Conservation (phyloP, 2,797 vertebrate genomes). For the Coracias cyanogaster region DNA sequence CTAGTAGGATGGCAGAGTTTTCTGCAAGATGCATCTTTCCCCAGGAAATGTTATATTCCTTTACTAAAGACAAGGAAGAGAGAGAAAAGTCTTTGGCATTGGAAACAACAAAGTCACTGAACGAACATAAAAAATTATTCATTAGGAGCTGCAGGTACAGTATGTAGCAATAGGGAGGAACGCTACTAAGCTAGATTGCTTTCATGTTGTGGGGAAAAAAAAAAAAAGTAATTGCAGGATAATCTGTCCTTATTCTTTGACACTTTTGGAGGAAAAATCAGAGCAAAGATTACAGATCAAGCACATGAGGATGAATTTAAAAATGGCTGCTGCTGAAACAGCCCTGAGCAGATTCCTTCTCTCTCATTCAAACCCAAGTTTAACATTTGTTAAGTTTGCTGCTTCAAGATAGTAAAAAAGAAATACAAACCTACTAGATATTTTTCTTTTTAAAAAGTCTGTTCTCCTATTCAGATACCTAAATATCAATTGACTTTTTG, state of each 20-base stretch:
- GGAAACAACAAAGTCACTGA: neutral
- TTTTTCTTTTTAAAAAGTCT: neutral
- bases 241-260: neutral
- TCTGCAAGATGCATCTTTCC: slow-evolving; percentile 14
- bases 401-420: neutral
- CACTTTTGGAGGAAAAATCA: neutral
- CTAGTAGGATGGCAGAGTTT: slow-evolving; percentile 33
- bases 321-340: neutral
- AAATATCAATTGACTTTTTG: neutral
- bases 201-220: neutral
- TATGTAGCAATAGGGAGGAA: neutral
- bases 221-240: neutral
- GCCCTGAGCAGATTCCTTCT: neutral
- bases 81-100: slow-evolving; percentile 49
- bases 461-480: neutral
- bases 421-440: neutral
- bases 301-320: neutral
- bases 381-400: neutral
- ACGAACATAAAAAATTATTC: neutral
- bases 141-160: neutral
- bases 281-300: neutral
- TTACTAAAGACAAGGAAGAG: slow-evolving; percentile 54
- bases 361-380: neutral
- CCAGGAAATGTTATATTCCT: slow-evolving; percentile 42
- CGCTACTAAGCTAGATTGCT: neutral